Base-by-base conservation (phyloP, 2,797 vertebrate genomes). In the Craterocephalus amniculus region DNA sequence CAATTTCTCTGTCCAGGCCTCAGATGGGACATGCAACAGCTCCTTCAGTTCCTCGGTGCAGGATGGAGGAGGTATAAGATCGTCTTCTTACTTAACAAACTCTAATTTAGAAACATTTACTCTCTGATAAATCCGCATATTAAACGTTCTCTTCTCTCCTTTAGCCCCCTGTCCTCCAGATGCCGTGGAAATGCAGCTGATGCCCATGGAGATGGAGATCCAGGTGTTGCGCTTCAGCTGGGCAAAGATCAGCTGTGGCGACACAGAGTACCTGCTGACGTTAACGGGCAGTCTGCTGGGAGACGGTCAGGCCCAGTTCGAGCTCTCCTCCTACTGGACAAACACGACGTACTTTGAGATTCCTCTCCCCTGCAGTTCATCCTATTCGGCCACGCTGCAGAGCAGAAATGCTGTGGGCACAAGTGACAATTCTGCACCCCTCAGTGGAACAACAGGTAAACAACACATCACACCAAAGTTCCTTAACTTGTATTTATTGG, bases 271-370 rank as follows among this genome's bases (percentile, higher is more conserved):
- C 79, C 34, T 87, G 68, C 81, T 94, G 83, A 66, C 40, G 24
- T 48, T 94, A 49, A 90, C 62, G 0, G 94, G 95, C 13, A 89
- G 48, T 61, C 80, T 95, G 67, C 85, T 87, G 45, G 89, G 86
- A 34, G 84, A 94, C 61, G 64, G 2, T 70, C 56, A 88, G 12
- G 12, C 86, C 32, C 75, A 65, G 54, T 93, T 93, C 18, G 60
- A 92, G 3, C 2, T 95, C 14, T 66, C 80, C 1, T 96, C 95
- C 65, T 95, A 94, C 34, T 95, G 94, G 94, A 95, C 93, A 4
- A 68, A 26, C 16, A 8, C 1, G 32, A 87, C 72, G 0, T 91
- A 69, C 81, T 96, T 93, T 70, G 94, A 95, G 78, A 84, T 94
- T 18, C 93, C 92, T 20, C 76, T 95, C 12, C 89, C 93, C 32